A percentile compares a stretch with the other conserved stretches of the same genome.
Conservation (phyloP, 2,888 invertebrate genomes). For the Stenodera caucasica region DNA sequence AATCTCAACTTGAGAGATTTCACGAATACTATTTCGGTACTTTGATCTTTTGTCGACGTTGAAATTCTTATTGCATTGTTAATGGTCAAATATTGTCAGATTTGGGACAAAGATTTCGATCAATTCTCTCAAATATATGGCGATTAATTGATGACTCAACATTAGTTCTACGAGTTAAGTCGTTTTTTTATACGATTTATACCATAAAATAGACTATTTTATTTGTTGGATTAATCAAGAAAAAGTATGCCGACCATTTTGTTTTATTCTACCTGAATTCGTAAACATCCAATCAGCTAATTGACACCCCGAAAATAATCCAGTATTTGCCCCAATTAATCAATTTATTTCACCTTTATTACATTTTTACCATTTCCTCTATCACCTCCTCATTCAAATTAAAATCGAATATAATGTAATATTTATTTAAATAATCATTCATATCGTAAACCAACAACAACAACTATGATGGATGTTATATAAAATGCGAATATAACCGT, state of each 20-base stretch:
- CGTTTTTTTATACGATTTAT: too few species aligned
- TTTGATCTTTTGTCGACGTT: conserved; percentile 36
- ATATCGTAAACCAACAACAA: neutral
- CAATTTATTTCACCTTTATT: neutral
- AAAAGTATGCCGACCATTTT: neutral
- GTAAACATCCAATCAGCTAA: neutral
- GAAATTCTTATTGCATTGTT: conserved; percentile 44
- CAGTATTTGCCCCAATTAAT: neutral
- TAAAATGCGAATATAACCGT: conserved; percentile 37
- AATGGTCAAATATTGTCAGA: conserved; percentile 36
- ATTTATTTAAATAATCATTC: too few species aligned
- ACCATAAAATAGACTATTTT: too few species aligned
- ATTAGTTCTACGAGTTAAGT: too few species aligned
- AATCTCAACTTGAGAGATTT: conserved; percentile 21
- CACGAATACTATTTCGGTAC: conserved; percentile 41
- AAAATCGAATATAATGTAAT: too few species aligned
- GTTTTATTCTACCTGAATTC: neutral
- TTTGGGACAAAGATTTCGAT: conserved; percentile 23
- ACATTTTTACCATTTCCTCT: neutral
- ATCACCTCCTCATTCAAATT: neutral
- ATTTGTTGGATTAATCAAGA: neutral
- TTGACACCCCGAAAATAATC: neutral
- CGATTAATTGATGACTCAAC: neutral
- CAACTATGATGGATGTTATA: conserved; percentile 31
- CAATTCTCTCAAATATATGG: neutral